Evolutionary conservation across 2,113 vertebrate species (phyloP).

Genomic region (Anser brachyrhynchus): DNA sequence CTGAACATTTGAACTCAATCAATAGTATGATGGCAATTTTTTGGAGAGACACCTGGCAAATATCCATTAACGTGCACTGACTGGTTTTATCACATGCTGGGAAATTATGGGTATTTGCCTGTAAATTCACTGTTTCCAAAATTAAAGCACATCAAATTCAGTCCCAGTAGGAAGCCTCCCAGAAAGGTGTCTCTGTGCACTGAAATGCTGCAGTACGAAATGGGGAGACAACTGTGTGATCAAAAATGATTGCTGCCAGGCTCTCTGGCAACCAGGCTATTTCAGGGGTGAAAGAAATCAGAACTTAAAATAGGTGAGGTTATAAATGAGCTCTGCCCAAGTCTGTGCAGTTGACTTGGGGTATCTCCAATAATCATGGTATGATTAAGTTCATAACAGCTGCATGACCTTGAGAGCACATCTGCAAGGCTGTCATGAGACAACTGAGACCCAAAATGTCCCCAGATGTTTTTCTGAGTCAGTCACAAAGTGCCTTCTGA

Average conservation of each 20-base stretch:
- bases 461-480: not conserved
- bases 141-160: not conserved
- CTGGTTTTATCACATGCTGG: constrained; percentile 18
- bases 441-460: not conserved
- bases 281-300: not conserved
- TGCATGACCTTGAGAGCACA: not conserved
- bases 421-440: not conserved
- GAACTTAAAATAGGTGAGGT: not conserved
- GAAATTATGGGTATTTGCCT: constrained; percentile 1
- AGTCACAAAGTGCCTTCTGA: not conserved
- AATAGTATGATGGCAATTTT: not conserved
- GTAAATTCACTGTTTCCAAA: not conserved
- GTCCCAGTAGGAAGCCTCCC: not conserved
- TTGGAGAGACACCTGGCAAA: constrained; percentile 1
- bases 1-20: not conserved
- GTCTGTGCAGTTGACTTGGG: not conserved
- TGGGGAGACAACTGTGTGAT: not conserved
- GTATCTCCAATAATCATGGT: not conserved
- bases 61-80: not conserved
- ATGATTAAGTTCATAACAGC: not conserved
- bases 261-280: not conserved
- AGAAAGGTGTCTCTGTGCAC: not conserved
- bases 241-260: not conserved
- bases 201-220: not conserved
- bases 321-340: not conserved